Evolutionary conservation across 2,797 vertebrate genomes (phyloP), one percentile per base, ranked within the genome.

Genomic region (Rhynchotus rufescens): DNA sequence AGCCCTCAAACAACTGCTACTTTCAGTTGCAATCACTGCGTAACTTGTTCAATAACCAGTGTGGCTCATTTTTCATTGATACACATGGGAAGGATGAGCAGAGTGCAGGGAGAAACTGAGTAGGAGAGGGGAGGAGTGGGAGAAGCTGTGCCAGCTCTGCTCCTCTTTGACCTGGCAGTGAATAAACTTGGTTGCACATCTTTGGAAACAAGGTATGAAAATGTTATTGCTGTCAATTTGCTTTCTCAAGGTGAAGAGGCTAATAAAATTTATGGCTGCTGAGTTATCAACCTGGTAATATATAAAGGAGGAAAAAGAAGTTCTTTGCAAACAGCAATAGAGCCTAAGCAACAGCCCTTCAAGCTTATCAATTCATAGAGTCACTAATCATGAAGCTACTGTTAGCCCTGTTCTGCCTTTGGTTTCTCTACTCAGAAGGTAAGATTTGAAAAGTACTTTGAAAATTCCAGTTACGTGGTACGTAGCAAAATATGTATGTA

Each of bases 361-460:
- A 44, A n/a, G 56, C 82, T 80, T 54, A 76, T 44, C 59, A n/a
- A 3, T 84, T 56, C 49, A 11, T 23, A 34, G 59, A 90, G 40
- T 64, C 23, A 15, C 9, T 84, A 62, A 65, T 20, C 61, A 97
- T 98, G 97, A 96, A 82, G 20, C 74, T 89, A 12, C 21, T 10
- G 42, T 89, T 89, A 28, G 80, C 44, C 25, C 1, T 88, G 11
- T 51, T 94, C 65, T 86, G 96, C 44, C 21, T 94, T 65, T 93
- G 56, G 57, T 76, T 94, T 56, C 78, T 95, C 15, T 86, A 76
- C 40, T 92, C 92, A 51, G 88, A 49, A 96, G 97, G 97, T 98
- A 89, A 95, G 97, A 90, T 84, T 49, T 75, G 45, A 78, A 78
- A 87, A 36, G 61, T 62, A n/a, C 12, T 85, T 82, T 73, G 34